Evolutionary conservation across 2,113 vertebrate genomes (phyloP).

Genomic region (Sula dactylatra): DNA sequence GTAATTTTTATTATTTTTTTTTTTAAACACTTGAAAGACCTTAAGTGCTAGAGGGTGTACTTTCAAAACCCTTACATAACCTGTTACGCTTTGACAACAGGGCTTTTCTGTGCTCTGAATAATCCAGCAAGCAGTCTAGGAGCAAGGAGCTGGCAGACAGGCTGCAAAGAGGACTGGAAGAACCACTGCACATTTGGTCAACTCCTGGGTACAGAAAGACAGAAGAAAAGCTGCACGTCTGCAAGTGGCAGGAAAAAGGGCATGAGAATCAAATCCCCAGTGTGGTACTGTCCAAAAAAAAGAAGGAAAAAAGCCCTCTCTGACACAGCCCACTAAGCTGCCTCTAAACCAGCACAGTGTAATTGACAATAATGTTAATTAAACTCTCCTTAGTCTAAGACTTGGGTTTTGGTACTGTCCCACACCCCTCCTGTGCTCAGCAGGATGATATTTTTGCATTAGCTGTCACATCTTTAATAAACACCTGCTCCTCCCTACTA

Average conservation of each 20-base stretch:
- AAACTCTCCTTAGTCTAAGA: neutral
- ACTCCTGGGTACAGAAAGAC: neutral
- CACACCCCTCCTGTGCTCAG: neutral
- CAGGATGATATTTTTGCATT: neutral
- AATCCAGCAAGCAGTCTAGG: neutral
- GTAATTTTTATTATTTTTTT: neutral
- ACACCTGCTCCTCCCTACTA: neutral
- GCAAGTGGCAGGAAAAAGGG: neutral
- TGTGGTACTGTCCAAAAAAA: neutral
- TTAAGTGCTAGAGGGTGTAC: slow-evolving; percentile 18
- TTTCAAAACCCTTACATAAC: slow-evolving; percentile 53
- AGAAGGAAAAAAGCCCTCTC: neutral
- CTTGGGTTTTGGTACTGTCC: neutral
- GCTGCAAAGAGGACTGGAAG: neutral
- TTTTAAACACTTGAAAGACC: neutral
- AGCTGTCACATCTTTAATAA: neutral
- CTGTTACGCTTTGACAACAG: neutral
- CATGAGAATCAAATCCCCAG: neutral
- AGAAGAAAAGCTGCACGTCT: neutral
- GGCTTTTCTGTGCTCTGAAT: neutral
- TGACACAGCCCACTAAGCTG: neutral
- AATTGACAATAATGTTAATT: neutral
- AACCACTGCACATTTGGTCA: neutral
- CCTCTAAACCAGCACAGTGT: neutral
- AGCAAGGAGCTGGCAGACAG: neutral